A percentile compares a stretch with the other conserved stretches of the same genome.
These are phyloP conservation scores for Cryptoprocta ferox DNA, from an alignment of 2,797 vertebrate genomes.

Conservation along the genomic window DNA sequence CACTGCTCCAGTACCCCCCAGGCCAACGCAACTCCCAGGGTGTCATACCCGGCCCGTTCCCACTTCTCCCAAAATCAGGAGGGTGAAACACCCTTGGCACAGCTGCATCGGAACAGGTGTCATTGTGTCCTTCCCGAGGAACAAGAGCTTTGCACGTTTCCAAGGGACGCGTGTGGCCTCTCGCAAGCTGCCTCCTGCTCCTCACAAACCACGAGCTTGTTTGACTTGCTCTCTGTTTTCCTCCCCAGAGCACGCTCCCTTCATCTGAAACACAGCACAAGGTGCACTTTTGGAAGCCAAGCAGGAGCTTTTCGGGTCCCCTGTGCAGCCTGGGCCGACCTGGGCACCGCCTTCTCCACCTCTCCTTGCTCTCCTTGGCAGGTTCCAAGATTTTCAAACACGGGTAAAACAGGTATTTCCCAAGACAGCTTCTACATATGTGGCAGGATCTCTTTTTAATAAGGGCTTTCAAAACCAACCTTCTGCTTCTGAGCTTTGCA, in stretches of 20 bases:
- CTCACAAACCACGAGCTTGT: background rate
- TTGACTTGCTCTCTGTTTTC: background rate
- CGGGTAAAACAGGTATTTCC: constrained; percentile 81
- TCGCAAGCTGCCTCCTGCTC: background rate
- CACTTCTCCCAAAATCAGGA: background rate
- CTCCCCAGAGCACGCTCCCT: background rate
- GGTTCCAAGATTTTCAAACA: constrained; percentile 75
- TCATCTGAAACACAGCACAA: background rate
- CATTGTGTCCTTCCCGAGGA: background rate
- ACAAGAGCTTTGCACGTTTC: background rate
- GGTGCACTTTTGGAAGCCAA: background rate
- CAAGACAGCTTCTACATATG: constrained; percentile 63
- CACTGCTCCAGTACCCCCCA: too few relatives aligned
- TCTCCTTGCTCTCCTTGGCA: constrained; percentile 65
- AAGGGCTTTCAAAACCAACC: constrained; percentile 72
- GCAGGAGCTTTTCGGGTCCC: background rate
- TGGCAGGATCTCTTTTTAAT: constrained; percentile 79
- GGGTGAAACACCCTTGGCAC: too few relatives aligned
- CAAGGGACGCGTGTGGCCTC: background rate
- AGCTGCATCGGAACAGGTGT: background rate
- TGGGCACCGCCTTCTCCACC: constrained; percentile 59
- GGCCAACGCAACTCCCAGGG: too few relatives aligned
- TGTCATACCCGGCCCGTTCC: background rate
- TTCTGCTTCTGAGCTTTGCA: constrained; percentile 80
- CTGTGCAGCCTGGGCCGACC: constrained; percentile 29